These are phyloP conservation scores for Leptestheria dahalacensis DNA, from an alignment of 1,140 invertebrate species.

Conservation along the genomic window DNA sequence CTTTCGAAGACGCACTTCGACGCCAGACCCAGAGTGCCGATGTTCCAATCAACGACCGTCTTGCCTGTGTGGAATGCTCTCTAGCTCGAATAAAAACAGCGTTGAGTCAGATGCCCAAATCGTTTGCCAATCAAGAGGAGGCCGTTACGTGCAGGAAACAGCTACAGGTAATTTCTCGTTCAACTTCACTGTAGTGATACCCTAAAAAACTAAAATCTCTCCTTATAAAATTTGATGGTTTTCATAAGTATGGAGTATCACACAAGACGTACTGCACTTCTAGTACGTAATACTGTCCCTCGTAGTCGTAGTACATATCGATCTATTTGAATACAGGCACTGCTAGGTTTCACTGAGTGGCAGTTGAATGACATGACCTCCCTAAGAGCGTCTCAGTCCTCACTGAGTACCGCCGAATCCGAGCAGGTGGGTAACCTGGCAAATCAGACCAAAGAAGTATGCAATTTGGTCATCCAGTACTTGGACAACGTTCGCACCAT, in stretches of 20 bases:
- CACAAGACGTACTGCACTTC: too few species aligned
- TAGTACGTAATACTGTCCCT: too few species aligned
- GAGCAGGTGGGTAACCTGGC: conserved; percentile 1
- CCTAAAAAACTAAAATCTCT: too few species aligned
- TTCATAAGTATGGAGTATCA: too few species aligned
- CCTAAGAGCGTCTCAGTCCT: background rate
- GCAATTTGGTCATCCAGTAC: background rate
- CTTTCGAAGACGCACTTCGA: conserved; percentile 44
- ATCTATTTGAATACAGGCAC: background rate
- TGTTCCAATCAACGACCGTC: conserved; percentile 49
- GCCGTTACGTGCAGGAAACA: background rate
- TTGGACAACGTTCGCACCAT: conserved; percentile 1
- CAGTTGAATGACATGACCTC: conserved; percentile 6
- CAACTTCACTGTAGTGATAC: too few species aligned
- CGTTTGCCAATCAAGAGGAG: background rate
- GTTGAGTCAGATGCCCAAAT: background rate
- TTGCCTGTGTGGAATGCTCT: conserved; percentile 24
- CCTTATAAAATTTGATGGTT: too few species aligned
- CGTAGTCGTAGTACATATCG: too few species aligned
- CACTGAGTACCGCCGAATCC: background rate
- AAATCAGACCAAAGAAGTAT: conserved; percentile 1
- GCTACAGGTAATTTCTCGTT: background rate
- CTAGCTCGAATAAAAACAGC: conserved; percentile 2
- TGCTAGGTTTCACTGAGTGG: conserved; percentile 4
- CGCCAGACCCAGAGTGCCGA: conserved; percentile 44